Base-by-base conservation (phyloP, 2,888 invertebrate species). In the Cybosia mesomella region DNA sequence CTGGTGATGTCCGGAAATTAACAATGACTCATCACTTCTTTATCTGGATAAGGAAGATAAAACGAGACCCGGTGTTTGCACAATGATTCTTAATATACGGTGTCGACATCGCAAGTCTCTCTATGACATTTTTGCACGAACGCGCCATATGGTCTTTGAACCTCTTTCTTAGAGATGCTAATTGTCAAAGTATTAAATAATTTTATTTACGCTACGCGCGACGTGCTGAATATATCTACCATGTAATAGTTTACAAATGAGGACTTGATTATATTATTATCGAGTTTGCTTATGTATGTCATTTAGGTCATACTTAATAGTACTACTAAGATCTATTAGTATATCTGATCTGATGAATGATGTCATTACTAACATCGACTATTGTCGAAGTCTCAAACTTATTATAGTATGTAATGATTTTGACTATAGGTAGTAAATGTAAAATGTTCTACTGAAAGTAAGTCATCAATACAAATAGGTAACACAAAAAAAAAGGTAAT, bases 1-100 rank as follows among this genome's bases (percentile, higher is more conserved):
- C 88, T 91, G 89, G 85, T 85, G 85, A 79, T 83, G 85, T 85
- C 87, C 90, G 91, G 90, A 92, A 89, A 91, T 91, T 85, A 84
- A 80, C 75, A 76, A 85, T 93, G 92, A 93, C 81, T 91, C 92
- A 93, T 84, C 79, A 80, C 69, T 78, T 85, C 86, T 87, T 91
- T 91, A 89, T 89, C 91, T 91, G 86, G 86, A 85, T 89, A 89
- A 89, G 87, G 84, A 85, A 89, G 87, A 89, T 89, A 86, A 88
- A 85, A 84, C 78, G 81, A 86, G 80, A 86, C 82, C 83, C 79
- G 70, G 75, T 83, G 79, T 87, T 89, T 87, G 83, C 82, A 83
- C 79, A 86, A 84, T 74, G 77, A 80, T 72, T 76, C 72, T 76
- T 76, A 73, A 73, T 72, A 72, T 64, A 68, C 75, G 65, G 68